phyloP scores from a whole-genome alignment of 1,140 invertebrate genomes.

The Monomorium pharaonis region DNA sequence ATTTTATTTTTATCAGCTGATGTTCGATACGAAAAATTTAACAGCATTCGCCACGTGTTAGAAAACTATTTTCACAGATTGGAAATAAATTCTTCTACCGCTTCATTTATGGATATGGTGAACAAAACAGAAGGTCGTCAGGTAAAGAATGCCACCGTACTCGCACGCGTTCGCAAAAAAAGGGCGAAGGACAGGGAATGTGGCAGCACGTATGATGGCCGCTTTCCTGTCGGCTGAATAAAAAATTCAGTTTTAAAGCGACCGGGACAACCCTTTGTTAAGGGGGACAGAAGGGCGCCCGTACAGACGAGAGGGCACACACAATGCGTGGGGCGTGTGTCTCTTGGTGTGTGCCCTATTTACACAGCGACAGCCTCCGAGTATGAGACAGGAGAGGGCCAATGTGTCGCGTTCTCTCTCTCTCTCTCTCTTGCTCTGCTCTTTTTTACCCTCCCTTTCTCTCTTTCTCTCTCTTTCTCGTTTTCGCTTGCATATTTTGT shows the following conservation, averaged over 20 bases:
- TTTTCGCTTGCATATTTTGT: background rate
- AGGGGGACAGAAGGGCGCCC: slow-evolving; percentile 74
- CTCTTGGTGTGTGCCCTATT: slow-evolving; percentile 76
- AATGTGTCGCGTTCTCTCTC: slow-evolving; percentile 58
- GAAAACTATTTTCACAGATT: background rate
- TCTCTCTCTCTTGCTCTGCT: slow-evolving; percentile 20
- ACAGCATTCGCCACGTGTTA: background rate
- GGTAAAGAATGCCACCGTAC: slow-evolving; percentile 30
- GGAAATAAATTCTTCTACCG: background rate
- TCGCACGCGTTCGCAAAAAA: slow-evolving; percentile 31
- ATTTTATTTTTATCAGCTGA: background rate
- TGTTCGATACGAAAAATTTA: background rate
- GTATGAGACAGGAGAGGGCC: slow-evolving; percentile 45
- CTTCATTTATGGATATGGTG: background rate
- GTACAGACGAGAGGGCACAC: slow-evolving; percentile 67
- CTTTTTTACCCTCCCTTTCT: slow-evolving; percentile 48
- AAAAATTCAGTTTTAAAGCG: slow-evolving; percentile 76
- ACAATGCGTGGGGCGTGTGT: slow-evolving; percentile 75
- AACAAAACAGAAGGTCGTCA: background rate
- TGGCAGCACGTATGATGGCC: slow-evolving; percentile 71
- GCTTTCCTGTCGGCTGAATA: slow-evolving; percentile 77
- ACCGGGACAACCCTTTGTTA: slow-evolving; percentile 75
- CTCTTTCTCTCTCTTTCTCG: slow-evolving; percentile 34
- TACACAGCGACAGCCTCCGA: slow-evolving; percentile 75
- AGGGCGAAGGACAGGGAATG: slow-evolving; percentile 56